Evolutionary conservation across 1,140 invertebrate genomes (phyloP), one percentile per base, ranked within the genome.

Genomic region (Cataglyphis hispanica): DNA sequence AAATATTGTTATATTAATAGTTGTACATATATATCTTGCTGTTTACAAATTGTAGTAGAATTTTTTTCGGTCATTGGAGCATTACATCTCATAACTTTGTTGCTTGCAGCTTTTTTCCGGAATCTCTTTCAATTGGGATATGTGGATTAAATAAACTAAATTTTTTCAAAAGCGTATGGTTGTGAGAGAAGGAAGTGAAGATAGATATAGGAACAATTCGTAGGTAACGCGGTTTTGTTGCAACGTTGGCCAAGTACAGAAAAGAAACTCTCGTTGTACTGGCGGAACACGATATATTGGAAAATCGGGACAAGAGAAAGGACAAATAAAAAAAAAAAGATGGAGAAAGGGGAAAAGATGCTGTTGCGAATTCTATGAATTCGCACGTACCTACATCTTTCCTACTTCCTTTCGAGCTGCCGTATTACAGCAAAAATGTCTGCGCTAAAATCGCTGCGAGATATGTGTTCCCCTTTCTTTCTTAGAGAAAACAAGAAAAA

Each of bases 281-380:
- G 22, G 72, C n/a, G 83, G 50, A 72, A 80, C 46, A 46, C 87
- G 84, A 80, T 84, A 89, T 88, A 77, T 86, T 84, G 87, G 87
- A 75, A 88, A 86, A 81, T 34, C 72, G 40, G 75, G 61, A 10
- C 74, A 66, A 61, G 76, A 87, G 22, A 64, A 74, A 60, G 27
- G 37, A 66, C 43, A 81, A 81, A 81, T 53, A 61, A 8, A 67
- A 50, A 40, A 31, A 16, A 10, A 19, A 63, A 63, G 58, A 22
- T 19, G 6, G 7, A 19, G n/a, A 13, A 8, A 25, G 43, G 27
- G 22, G 11, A 16, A 74, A 72, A 60, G 37, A 89, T 61, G 40
- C 66, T 61, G 37, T 46, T 80, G 66, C 50, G 53, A 67, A 70
- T 50, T 81, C 61, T 60, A 81, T 60, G 64, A 86, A 86, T 83